Evolutionary conservation across 1,140 invertebrate species (phyloP).

Genomic region (Bicyclus anynana): DNA sequence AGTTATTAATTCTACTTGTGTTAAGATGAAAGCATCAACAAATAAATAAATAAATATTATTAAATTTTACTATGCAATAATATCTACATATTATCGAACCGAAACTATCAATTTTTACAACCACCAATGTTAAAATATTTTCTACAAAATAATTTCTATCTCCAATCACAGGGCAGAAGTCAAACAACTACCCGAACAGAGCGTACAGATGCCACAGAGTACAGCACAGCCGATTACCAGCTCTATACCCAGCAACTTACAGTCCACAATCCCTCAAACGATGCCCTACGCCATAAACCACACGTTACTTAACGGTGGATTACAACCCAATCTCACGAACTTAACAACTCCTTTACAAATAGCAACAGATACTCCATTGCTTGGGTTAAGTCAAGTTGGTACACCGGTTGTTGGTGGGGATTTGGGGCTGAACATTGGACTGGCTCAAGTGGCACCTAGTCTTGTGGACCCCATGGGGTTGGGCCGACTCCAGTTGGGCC

Average conservation of each 20-base stretch:
- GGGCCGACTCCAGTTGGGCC: conserved; percentile 30
- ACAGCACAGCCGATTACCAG: conserved; percentile 28
- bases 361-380: conserved; percentile 53
- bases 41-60: no score
- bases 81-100: no score
- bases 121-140: no score
- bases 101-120: no score
- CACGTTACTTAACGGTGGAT: conserved; percentile 31
- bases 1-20: no score
- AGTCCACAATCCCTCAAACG: conserved; percentile 30
- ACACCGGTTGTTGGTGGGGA: conserved; percentile 48
- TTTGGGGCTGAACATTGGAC: conserved; percentile 33
- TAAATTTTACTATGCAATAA: no score
- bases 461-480: conserved; percentile 33
- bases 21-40: no score
- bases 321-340: conserved; percentile 50
- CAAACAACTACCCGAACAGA: conserved; percentile 22
- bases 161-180: conserved; percentile 38
- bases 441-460: conserved; percentile 27
- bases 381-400: conserved; percentile 58
- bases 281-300: conserved; percentile 37
- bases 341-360: conserved; percentile 62
- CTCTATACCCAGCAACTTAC: conserved; percentile 25
- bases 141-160: no score
- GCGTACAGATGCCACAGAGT: conserved; percentile 16